Base-by-base conservation (phyloP, 2,797 vertebrate genomes). In the Pangasius mekongensis region DNA sequence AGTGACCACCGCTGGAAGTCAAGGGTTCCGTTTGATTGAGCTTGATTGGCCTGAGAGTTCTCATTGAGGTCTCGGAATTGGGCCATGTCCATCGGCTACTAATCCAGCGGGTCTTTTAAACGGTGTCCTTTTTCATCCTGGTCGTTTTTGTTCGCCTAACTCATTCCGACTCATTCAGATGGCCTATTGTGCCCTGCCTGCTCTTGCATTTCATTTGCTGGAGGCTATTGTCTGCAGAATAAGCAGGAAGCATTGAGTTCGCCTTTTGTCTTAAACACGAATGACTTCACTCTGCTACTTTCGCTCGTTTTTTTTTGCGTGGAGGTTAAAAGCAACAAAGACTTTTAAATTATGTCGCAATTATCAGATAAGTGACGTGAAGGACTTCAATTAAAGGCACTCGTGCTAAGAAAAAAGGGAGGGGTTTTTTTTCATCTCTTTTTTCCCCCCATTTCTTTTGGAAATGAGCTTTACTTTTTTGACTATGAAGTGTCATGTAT, bases 81-180 rank as follows among this genome's bases (percentile, higher is more conserved):
- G 91, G 87, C 92, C 92, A 47, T 74, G 76, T 89, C 85, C 83
- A 52, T 80, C 76, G 83, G 87, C 85, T 77, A 82, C 88, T 91
- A 91, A 90, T 90, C 90, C 89, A 87, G 67, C 60, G 1, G 92
- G 87, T 88, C 90, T 91, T 88, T 89, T 89, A 89, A 78, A 93
- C 66, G 85, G 92, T 90, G 90, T 93, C 87, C 86, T 91, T 93
- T 93, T 93, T 95, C 92, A 92, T 93, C 89, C 62, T 67, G 76
- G 56, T 76, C 47, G 90, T 91, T 94, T 95, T 94, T 78, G 93
- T 95, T 91, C 88, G 78, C 87, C 94, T 87, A 89, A 92, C 93
- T 95, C 91, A 94, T 95, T 94, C 94, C 90, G 90, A 89, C 89
- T 93, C 90, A 92, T 96, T 95, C 93, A 94, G 93, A 89, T 92